These are phyloP conservation scores for Drosophila teissieri DNA, from an alignment of 1,140 invertebrate species.

Conservation along the genomic window DNA sequence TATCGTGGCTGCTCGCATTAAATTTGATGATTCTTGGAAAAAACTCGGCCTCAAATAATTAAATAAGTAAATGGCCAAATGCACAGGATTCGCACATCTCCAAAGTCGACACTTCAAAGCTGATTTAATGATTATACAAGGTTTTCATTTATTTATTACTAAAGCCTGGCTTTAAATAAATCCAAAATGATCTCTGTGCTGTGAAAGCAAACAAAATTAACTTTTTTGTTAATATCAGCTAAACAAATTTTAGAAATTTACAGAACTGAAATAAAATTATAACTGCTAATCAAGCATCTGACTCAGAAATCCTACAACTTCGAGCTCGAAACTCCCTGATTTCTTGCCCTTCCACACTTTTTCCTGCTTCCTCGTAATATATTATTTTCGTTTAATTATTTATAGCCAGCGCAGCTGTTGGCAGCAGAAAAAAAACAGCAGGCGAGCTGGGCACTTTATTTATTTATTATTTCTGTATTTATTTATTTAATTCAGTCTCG, in stretches of 20 bases:
- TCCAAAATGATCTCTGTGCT: too few species aligned
- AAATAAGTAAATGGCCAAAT: slow-evolving; percentile 67
- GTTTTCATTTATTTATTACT: background rate
- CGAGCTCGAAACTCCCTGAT: background rate
- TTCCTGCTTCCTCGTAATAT: slow-evolving; percentile 45
- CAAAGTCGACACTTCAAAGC: slow-evolving; percentile 15
- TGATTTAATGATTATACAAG: slow-evolving; percentile 1
- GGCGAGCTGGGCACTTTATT: slow-evolving; percentile 25
- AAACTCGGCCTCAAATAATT: slow-evolving; percentile 56
- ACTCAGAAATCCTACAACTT: background rate
- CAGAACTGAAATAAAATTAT: too few species aligned
- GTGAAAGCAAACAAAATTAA: background rate
- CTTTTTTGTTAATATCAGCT: too few species aligned
- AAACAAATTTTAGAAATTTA: too few species aligned
- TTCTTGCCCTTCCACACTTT: slow-evolving; percentile 12
- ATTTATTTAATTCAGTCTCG: slow-evolving; percentile 54
- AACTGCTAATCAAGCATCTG: too few species aligned
- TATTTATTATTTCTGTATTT: slow-evolving; percentile 48
- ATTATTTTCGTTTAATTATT: slow-evolving; percentile 69
- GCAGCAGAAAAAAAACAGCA: slow-evolving; percentile 25
- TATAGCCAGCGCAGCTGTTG: slow-evolving; percentile 70
- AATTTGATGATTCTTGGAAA: slow-evolving; percentile 70
- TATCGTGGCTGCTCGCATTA: slow-evolving; percentile 57
- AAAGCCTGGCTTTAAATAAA: background rate
- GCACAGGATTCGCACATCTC: slow-evolving; percentile 11